Evolutionary conservation across 2,113 vertebrate species (phyloP).

Genomic region (Thermophis baileyi): DNA sequence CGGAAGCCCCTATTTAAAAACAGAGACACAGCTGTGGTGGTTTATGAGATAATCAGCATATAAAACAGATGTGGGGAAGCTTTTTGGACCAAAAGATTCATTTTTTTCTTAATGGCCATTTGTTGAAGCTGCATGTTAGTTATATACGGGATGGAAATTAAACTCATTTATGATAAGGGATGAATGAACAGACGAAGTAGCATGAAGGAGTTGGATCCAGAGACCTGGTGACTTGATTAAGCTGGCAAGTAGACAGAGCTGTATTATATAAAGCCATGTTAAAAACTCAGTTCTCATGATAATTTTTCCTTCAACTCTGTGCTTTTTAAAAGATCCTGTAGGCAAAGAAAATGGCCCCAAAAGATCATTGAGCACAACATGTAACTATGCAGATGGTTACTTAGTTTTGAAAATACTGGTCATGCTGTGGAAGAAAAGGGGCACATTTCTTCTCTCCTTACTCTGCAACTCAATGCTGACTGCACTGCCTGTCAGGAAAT

Average conservation of each 20-base stretch:
- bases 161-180: neutral
- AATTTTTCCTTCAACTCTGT: neutral
- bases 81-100: neutral
- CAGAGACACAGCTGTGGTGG: neutral
- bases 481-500: neutral
- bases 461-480: neutral
- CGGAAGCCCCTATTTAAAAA: conserved; percentile 47
- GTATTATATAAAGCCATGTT: neutral
- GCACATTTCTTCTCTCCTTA: neutral
- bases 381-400: neutral
- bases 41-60: too few relatives aligned
- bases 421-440: neutral
- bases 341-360: neutral
- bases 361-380: neutral
- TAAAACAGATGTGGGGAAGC: neutral
- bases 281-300: neutral
- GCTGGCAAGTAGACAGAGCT: neutral
- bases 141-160: neutral
- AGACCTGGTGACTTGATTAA: neutral
- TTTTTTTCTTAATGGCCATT: neutral
- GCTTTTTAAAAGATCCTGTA: neutral
- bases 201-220: neutral
- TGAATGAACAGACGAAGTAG: neutral
- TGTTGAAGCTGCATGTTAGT: neutral
- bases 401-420: neutral